These are phyloP conservation scores for Australoheros facetus DNA, from an alignment of 2,797 vertebrate species.

Conservation along the genomic window DNA sequence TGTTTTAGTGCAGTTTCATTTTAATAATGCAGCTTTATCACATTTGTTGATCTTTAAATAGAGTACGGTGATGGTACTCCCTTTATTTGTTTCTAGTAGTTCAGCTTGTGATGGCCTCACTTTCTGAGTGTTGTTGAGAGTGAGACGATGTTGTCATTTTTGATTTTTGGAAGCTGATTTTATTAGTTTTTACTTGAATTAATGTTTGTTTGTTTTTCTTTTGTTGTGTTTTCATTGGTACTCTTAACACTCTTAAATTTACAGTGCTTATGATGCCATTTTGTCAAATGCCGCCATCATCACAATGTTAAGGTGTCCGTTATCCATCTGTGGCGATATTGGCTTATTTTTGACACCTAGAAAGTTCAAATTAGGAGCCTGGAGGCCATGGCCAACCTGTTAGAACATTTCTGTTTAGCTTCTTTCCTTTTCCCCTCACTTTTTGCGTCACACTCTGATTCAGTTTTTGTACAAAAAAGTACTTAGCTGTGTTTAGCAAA, in stretches of 20 bases:
- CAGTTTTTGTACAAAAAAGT: no score
- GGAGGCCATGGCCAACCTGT: no score
- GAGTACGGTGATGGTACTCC: background rate
- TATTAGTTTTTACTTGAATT: background rate
- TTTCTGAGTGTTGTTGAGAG: background rate
- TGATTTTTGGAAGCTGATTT: background rate
- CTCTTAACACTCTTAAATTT: background rate
- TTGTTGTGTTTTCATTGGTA: background rate
- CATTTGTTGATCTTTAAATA: background rate
- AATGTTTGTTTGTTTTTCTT: background rate
- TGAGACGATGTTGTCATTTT: background rate
- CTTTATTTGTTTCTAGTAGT: background rate
- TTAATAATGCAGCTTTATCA: background rate
- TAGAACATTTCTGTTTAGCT: no score
- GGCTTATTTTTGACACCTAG: no score
- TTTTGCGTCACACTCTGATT: no score
- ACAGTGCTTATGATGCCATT: no score
- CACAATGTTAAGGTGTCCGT: no score
- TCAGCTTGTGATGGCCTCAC: background rate
- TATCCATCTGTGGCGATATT: no score
- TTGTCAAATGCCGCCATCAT: no score
- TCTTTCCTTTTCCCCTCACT: no score
- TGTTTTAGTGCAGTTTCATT: background rate
- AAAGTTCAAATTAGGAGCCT: no score
- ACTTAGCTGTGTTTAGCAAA: no score